Percentiles rank a stretch among this genome's conserved stretches.
phyloP scores from a whole-genome alignment of 2,888 invertebrate genomes.

The Agonum fuliginosum region DNA sequence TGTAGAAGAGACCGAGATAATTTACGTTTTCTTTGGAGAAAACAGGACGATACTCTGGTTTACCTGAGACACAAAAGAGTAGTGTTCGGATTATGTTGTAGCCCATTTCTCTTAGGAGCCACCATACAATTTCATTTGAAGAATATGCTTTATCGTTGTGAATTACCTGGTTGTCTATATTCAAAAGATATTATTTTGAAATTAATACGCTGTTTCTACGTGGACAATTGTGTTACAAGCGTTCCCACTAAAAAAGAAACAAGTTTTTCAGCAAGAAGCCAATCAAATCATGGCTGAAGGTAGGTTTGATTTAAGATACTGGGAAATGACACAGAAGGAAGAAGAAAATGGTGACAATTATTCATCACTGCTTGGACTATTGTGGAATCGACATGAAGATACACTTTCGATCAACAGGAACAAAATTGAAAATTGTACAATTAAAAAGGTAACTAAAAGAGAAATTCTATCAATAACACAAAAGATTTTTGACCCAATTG shows the following conservation, averaged over 20 bases:
- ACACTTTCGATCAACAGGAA: background rate
- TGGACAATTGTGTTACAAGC: background rate
- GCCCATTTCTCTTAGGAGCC: conserved; percentile 62
- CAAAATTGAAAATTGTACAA: background rate
- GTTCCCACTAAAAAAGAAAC: background rate
- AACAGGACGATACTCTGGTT: conserved; percentile 24
- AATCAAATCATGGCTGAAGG: background rate
- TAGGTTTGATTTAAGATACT: background rate
- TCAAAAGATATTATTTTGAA: conserved; percentile 30
- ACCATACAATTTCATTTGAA: conserved; percentile 53
- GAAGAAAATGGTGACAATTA: no score
- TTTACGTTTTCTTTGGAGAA: conserved; percentile 65
- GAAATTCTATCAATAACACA: conserved; percentile 59
- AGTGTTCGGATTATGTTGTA: conserved; percentile 62
- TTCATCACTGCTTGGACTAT: background rate
- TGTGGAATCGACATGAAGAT: background rate
- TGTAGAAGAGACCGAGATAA: conserved; percentile 63
- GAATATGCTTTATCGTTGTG: background rate
- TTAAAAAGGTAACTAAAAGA: background rate
- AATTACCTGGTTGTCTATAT: background rate
- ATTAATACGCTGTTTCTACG: conserved; percentile 61
- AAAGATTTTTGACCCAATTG: conserved; percentile 63
- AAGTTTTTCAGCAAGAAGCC: background rate
- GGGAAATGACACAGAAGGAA: no score
- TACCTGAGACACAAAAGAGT: conserved; percentile 58